A percentile compares a stretch with the other conserved stretches of the same genome.
Evolutionary conservation across 2,113 vertebrate species (phyloP).

Genomic region (Gadus chalcogrammus): DNA sequence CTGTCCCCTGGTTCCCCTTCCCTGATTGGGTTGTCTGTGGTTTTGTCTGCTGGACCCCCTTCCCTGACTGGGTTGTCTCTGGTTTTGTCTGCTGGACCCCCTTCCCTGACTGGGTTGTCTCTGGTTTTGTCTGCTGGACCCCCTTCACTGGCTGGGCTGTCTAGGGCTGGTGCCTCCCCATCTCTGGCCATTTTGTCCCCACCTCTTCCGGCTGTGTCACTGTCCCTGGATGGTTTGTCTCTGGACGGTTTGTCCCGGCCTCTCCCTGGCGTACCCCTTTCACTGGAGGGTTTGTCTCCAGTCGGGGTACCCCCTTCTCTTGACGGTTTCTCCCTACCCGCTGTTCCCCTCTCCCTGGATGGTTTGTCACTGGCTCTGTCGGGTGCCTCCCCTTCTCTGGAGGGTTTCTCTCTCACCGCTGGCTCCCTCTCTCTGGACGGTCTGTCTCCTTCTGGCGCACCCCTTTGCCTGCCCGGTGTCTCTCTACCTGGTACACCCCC

Average conservation of each 20-base stretch:
- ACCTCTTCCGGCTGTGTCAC: background rate
- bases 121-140: background rate
- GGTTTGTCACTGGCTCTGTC: too few species aligned
- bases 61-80: too few species aligned
- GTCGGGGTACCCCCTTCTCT: too few species aligned
- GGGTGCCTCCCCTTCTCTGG: too few species aligned
- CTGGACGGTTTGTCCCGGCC: background rate
- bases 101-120: background rate
- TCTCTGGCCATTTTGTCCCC: slow-evolving; percentile 11
- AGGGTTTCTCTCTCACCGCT: too few species aligned
- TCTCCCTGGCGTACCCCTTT: slow-evolving; percentile 4
- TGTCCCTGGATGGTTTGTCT: slow-evolving; percentile 14
- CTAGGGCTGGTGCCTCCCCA: background rate
- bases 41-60: background rate
- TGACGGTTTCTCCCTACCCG: too few species aligned
- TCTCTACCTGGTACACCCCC: too few species aligned
- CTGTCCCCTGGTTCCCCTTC: background rate
- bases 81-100: too few species aligned
- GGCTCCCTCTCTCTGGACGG: too few species aligned
- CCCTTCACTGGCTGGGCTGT: slow-evolving; percentile 15
- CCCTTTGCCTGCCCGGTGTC: too few species aligned
- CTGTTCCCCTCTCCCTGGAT: too few species aligned
- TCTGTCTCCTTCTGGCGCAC: too few species aligned
- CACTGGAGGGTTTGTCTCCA: slow-evolving; percentile 13
- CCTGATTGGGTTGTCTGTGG: background rate